These are phyloP conservation scores for Pampus argenteus DNA, from an alignment of 2,797 vertebrate genomes.

Conservation along the genomic window DNA sequence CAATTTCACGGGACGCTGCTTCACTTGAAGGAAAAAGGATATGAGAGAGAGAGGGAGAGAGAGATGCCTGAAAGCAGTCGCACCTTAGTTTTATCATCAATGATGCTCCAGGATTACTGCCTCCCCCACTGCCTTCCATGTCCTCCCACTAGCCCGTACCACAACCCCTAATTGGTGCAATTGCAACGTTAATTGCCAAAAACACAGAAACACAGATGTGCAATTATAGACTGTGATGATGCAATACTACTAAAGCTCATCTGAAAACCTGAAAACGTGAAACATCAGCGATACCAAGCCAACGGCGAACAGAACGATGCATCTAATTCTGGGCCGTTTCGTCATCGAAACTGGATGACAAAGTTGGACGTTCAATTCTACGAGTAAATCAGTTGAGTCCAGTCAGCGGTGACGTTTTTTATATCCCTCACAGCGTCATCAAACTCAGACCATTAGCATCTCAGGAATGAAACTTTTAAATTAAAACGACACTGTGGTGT, in stretches of 20 bases:
- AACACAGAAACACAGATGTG: conserved; percentile 14
- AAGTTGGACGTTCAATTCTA: neutral
- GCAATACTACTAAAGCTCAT: neutral
- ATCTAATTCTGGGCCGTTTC: neutral
- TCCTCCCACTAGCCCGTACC: conserved; percentile 23
- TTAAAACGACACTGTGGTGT: neutral
- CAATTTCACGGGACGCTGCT: conserved; percentile 95
- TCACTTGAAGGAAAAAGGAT: conserved; percentile 88
- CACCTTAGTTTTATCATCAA: conserved; percentile 73
- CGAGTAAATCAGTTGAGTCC: neutral
- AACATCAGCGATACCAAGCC: neutral
- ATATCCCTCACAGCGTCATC: neutral
- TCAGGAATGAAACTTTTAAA: neutral
- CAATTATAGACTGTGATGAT: neutral
- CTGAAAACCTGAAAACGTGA: conserved; percentile 1
- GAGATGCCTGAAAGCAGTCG: conserved; percentile 84
- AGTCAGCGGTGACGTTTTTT: neutral
- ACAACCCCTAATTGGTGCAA: conserved; percentile 33
- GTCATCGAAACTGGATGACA: conserved; percentile 1
- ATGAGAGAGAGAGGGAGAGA: conserved; percentile 47
- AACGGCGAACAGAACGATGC: neutral
- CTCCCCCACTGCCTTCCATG: conserved; percentile 32
- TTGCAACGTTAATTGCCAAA: conserved; percentile 42
- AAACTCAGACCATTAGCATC: neutral
- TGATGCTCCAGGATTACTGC: conserved; percentile 67